Evolutionary conservation across 2,797 vertebrate genomes (phyloP), one percentile per base, ranked within the genome.

Genomic region (Lepilemur ruficaudatus): DNA sequence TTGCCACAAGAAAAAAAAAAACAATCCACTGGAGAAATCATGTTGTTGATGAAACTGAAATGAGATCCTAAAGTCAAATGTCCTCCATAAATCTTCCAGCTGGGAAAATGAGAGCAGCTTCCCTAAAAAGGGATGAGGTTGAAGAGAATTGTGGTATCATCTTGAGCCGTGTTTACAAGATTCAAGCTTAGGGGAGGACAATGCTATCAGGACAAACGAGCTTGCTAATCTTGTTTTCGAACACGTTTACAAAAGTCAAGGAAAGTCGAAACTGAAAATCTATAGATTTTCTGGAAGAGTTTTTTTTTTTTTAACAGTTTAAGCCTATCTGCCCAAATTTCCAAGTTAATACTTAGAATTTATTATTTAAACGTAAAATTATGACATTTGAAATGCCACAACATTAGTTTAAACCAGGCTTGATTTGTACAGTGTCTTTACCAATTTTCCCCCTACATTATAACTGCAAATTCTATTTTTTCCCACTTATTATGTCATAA

Each of bases 41-140:
- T 59, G 38, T 61, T 87, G 91, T 30, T n/a, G 69, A 92, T 91
- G 93, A 94, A 89, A 92, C 67, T 41, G 67, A 94, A 96, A 93
- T 4, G 18, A 87, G 80, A 70, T 22, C 41, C 73, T 22, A 38
- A 85, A 95, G 92, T 83, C 87, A 93, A 94, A 89, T 25, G 55
- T 83, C 69, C 57, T 69, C 83, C 57, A 55, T 93, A 90, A 96
- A 91, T 96, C 95, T 92, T 75, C 32, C 93, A 73, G 91, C 91
- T 90, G 89, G 92, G 73, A 52, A 92, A 94, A 87, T 18, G 55
- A 92, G 79, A 63, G 78, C 2, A 41, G 82, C 81, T 89, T 95
- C 72, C 94, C 87, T 96, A 89, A 96, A 96, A 97, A 86, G 96
- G 92, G 87, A 82, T 78, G 80, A 93, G 91, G 23, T 50, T 35